These are phyloP conservation scores for Dione vanillae DNA, from an alignment of 2,888 invertebrate genomes.

Conservation along the genomic window DNA sequence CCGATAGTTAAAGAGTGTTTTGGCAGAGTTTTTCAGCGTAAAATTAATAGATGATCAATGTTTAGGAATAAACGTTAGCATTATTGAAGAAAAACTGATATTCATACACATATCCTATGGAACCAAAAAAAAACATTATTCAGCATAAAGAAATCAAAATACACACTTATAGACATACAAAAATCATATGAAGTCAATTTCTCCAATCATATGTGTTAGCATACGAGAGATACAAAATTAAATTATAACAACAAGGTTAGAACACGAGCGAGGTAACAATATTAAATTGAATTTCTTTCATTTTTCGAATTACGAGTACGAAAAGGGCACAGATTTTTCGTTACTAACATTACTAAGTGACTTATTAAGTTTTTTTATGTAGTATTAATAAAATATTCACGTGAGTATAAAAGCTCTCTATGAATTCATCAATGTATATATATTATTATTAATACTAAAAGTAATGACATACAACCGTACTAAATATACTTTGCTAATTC, in stretches of 20 bases:
- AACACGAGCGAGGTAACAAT: slow-evolving; percentile 18
- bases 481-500: slow-evolving; percentile 5
- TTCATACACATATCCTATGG: not conserved
- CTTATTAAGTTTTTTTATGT: too few species aligned
- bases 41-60: too few species aligned
- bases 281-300: slow-evolving; percentile 26
- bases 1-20: too few species aligned
- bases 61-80: not conserved
- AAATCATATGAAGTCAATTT: not conserved
- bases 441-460: not conserved
- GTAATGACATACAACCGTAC: not conserved
- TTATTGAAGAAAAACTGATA: not conserved
- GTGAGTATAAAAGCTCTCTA: too few species aligned
- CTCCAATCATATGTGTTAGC: not conserved
- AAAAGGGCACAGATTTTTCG: not conserved
- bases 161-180: not conserved
- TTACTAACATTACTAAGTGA: not conserved
- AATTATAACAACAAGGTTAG: not conserved
- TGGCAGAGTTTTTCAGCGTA: too few species aligned
- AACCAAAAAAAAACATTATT: too few species aligned
- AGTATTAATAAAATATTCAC: too few species aligned
- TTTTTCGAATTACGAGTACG: slow-evolving; percentile 8
- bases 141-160: too few species aligned
- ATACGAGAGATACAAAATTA: slow-evolving; percentile 1
- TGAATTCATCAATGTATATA: not conserved